Evolutionary conservation across 2,113 vertebrate genomes (phyloP).

Genomic region (Lamprotornis superbus): DNA sequence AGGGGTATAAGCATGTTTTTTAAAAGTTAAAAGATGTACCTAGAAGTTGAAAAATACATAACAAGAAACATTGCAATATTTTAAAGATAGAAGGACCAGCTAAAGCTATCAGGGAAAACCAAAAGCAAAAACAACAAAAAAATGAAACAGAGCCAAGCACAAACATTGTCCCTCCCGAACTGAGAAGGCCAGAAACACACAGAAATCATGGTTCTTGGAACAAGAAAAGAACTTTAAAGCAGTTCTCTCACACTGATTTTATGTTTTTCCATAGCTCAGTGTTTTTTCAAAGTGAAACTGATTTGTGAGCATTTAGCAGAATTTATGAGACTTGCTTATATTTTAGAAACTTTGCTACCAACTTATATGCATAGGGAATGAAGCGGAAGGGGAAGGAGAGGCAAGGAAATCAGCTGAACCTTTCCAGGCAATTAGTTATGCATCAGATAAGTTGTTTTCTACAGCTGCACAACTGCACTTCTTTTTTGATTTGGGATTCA

Average conservation of each 20-base stretch:
- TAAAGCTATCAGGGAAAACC: not conserved
- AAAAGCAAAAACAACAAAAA: not conserved
- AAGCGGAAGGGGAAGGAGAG: not conserved
- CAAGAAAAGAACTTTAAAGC: not conserved
- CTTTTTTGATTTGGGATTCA: slow-evolving; percentile 66
- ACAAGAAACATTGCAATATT: not conserved
- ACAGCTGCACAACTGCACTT: slow-evolving; percentile 31
- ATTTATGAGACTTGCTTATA: not conserved
- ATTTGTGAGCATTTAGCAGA: not conserved
- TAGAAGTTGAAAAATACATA: not conserved
- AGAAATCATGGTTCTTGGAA: not conserved
- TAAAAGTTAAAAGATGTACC: not conserved
- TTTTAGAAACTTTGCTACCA: slow-evolving; percentile 8
- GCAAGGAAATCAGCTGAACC: slow-evolving; percentile 25
- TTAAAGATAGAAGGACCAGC: not conserved
- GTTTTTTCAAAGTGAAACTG: not conserved
- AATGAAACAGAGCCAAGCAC: not conserved
- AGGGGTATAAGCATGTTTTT: not conserved
- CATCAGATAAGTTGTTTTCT: slow-evolving; percentile 64
- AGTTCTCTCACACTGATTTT: not conserved
- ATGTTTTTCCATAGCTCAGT: not conserved
- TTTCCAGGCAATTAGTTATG: slow-evolving; percentile 64
- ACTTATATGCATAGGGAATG: not conserved
- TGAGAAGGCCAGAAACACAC: accelerated
- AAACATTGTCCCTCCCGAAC: not conserved